Conservation (phyloP, 1,140 invertebrate genomes). For the Drosophila ironensis region DNA sequence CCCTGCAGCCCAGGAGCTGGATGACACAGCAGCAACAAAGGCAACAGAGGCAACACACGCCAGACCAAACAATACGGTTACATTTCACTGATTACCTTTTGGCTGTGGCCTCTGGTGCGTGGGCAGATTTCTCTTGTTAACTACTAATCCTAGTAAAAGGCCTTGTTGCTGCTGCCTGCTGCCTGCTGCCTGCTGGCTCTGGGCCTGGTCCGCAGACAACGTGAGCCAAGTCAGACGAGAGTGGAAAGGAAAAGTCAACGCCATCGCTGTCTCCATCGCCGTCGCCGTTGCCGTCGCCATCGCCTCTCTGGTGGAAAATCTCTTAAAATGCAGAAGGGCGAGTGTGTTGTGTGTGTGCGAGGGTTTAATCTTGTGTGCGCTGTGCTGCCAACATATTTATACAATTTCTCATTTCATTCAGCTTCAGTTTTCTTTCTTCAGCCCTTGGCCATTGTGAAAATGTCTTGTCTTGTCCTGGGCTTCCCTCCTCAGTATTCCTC, state of each 20-base stretch:
- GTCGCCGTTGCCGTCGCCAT: constrained; percentile 4
- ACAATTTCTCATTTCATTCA: constrained; percentile 78
- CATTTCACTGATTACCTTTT: constrained; percentile 81
- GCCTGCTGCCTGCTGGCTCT: too few relatives aligned
- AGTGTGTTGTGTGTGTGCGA: constrained; percentile 28
- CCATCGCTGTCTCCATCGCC: constrained; percentile 19
- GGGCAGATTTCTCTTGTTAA: constrained; percentile 78
- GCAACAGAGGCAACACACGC: constrained; percentile 15
- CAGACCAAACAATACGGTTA: constrained; percentile 74
- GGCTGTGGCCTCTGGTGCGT: constrained; percentile 56
- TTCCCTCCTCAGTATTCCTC: constrained; percentile 1
- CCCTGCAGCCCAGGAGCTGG: constrained; percentile 39
- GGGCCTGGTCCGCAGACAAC: constrained; percentile 48
- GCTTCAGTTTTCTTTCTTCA: constrained; percentile 13
- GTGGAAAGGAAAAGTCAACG: constrained; percentile 66
- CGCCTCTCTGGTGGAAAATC: constrained; percentile 66
- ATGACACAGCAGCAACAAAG: constrained; percentile 45
- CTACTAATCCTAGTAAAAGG: constrained; percentile 79
- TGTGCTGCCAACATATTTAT: constrained; percentile 70
- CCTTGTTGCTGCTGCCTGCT: constrained; percentile 72
- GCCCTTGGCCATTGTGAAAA: constrained; percentile 33
- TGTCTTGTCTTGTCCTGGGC: constrained; percentile 40
- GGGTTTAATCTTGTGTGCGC: constrained; percentile 61
- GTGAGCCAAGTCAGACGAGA: constrained; percentile 60
- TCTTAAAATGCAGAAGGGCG: constrained; percentile 61